Evolutionary conservation across 2,797 vertebrate species (phyloP), one percentile per base, ranked within the genome.

Genomic region (Cichlasoma orientale): DNA sequence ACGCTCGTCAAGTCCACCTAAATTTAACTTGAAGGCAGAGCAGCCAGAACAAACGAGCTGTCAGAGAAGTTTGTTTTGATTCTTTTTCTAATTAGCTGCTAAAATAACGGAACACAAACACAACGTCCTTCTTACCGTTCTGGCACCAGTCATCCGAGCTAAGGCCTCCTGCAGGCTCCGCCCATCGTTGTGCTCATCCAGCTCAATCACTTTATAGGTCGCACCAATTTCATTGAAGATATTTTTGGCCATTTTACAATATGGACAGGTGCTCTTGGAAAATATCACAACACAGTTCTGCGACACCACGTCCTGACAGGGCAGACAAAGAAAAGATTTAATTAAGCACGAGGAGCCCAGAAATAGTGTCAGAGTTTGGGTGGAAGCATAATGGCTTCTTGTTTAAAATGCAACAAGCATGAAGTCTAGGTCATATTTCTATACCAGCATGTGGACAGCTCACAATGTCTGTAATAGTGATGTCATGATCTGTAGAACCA

Each of bases 201-300:
- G 85, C 86, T 99, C 98, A 16, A 99, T 89, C 44, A 95, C 96
- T 92, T 95, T 97, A 71, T 97, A 99, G 21, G 83, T 90, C 0
- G 97, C 91, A 7, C 97, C 96, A 19, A 99, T 96, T 90, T 96
- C 93, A 13, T 95, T 96, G 90, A 99, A 99, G 10, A 99, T 93
- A 1, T 96, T 95, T 89, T 99, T 99, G 76, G 97, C 97, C 97
- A 98, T 98, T 82, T 90, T 96, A 92, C 98, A 99, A 79, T 98
- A 99, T 21, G 95, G 93, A 58, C 98, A 99, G 0, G 96, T 97
- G 80, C 96, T 97, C 94, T 99, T 99, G 68, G 98, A 99, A 95
- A 99, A 99, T 92, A 99, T 99, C 86, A 99, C 98, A 10, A 99
- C 96, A 27, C 97, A 99, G 91, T 99, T 98, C 75, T 94, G 91